Evolutionary conservation across 2,797 vertebrate species (phyloP), one percentile per base, ranked within the genome.

Genomic region (Fistularia commersonii): DNA sequence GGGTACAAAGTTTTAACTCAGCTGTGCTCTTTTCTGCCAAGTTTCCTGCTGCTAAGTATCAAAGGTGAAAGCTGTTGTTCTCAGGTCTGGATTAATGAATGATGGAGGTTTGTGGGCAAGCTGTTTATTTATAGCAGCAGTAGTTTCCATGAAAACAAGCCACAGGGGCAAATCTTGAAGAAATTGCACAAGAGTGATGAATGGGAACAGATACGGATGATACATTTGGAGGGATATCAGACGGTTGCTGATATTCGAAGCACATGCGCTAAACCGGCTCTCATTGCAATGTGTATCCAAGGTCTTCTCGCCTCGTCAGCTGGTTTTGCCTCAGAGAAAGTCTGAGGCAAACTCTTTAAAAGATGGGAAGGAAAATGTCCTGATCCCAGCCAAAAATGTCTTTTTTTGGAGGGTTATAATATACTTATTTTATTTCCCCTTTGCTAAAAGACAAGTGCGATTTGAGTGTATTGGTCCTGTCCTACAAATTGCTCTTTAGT

Each of bases 41-140:
- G 66, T 75, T 72, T 72, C 69, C 70, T 65, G 54, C 33, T 7
- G 3, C 32, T n/a, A 48, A 44, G 69, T 54, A 54, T 74, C 68
- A 84, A 76, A 82, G 71, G 80, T 79, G 59, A 75, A 57, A 3
- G 3, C 0, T 0, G 41, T 66, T 61, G 59, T 64, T 57, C 31
- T 41, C 47, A 48, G 44, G 43, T 60, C 51, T 6, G 12, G 39
- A 65, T 77, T 53, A 58, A 62, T 77, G 57, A 77, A 46, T 76
- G 35, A 43, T 63, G 10, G 58, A 49, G 52, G 43, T 61, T 48
- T 57, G 56, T 0, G 48, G 33, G 57, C 31, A 11, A 46, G 23
- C 0, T 0, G 6, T 10, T 41, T 51, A 41, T 64, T 70, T 57
- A 23, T 11, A 12, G 51, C 3, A 23, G 23, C 23, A 23, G 54